Conservation (phyloP, 2,797 vertebrate species). For the Falco rusticolus region DNA sequence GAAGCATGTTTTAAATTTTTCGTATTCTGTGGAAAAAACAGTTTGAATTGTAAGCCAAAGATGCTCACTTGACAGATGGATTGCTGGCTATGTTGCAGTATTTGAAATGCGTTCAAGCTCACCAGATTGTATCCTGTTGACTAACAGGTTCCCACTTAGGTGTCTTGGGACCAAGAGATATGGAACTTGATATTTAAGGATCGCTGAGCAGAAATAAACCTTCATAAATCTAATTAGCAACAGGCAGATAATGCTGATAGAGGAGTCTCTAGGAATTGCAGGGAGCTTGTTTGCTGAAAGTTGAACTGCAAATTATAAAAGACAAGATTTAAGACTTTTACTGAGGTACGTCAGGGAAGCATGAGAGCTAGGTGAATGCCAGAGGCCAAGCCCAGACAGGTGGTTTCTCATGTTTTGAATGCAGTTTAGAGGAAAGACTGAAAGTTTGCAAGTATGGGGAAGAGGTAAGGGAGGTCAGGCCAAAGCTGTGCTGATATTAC, state of each 20-base stretch:
- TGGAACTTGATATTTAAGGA: conserved; percentile 34
- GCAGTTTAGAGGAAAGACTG: background rate
- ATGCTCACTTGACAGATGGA: conserved; percentile 48
- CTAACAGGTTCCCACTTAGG: conserved; percentile 3
- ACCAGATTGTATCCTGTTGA: conserved; percentile 38
- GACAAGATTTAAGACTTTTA: background rate
- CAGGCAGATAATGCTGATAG: background rate
- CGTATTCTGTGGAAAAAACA: background rate
- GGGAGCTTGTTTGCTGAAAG: background rate
- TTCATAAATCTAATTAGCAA: conserved; percentile 12
- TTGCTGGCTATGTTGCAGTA: background rate
- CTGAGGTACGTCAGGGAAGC: background rate
- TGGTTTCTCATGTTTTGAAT: background rate
- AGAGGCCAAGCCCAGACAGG: background rate
- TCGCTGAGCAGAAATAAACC: conserved; percentile 11
- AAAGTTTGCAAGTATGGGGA: background rate
- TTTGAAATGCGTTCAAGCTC: background rate
- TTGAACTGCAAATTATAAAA: background rate
- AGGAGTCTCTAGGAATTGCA: background rate
- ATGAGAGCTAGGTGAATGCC: background rate
- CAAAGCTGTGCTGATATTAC: background rate
- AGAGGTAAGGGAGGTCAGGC: background rate
- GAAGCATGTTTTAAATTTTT: background rate
- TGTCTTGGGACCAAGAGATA: conserved; percentile 12
- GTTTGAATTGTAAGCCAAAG: background rate